Base-by-base conservation (phyloP, 2,113 vertebrate genomes). In the Labeo catla region DNA sequence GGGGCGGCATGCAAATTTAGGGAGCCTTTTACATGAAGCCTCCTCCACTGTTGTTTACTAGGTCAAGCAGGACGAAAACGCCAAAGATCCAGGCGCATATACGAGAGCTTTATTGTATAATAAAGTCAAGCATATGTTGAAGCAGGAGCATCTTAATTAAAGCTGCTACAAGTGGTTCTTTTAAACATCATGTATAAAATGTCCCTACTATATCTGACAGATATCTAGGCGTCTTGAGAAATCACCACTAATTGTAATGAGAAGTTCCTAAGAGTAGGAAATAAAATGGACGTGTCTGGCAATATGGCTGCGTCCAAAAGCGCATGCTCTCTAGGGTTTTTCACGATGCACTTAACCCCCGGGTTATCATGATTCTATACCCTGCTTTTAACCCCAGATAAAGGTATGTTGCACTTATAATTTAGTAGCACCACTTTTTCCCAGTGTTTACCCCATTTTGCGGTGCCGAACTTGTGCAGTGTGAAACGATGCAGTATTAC, bases 41-140 rank as follows among this genome's bases (percentile, higher is more conserved):
- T 90, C 91, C 91, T 92, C 68, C 84, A 78, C 28, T 76, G 47
- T 90, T 89, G 63, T 86, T 92, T 89, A 91, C 93, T 92, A 21
- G 81, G 63, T 83, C 65, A 54, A 54, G 65, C 45, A 50, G 47
- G 63, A 70, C 11, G 2, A n/a, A 52, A 83, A 39, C 2, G 23
- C 21, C 8, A 47, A 43, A 61, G 36, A 34, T 54, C 12, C 19
- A 11, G 9, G 34, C 11, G 0, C 36, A n/a, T n/a, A 16, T 43
- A 39, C 21, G 21, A 65, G 45, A 66, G 79, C 59, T 49, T 66
- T 66, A 49, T 45, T 66, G 23, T 81, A 66, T 3, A 81, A 66
- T 81, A 49, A 63, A 81, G 63, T 23, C 39, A 81, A 50, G 8
- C 15, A 34, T 21, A 50, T 34, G n/a, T 66, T 50, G 1, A 16